Base-by-base conservation (phyloP, 2,888 invertebrate species). In the Harpalus rufipes region DNA sequence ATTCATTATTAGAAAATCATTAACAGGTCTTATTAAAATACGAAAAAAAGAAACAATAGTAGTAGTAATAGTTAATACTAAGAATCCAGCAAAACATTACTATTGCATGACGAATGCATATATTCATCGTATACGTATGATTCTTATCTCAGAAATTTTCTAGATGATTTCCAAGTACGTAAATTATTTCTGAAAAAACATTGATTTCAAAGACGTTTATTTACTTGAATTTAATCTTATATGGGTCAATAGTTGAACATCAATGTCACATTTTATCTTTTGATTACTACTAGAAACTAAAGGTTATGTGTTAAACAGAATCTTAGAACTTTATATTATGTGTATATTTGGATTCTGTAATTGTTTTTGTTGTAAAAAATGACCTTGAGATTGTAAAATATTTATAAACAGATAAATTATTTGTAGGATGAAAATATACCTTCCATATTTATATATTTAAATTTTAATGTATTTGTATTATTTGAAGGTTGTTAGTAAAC, bases 261-360 rank as follows among this genome's bases (percentile, higher is more conserved):
- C 63, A 63, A 63, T 63, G 63, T 63, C 63, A 63, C 4, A 63
- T 21, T 63, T 63, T 63, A 63, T 63, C 63, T 10, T 25, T 1
- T 63, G 25, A 59, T 59, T 16, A 16, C 1, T 2, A 6, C 44
- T 12, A 51, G 44, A 51, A 51, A 4, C 10, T 12, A 2, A 51
- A 12, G 10, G 8, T 51, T 8, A 8, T 51, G 5, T 8, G 1
- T 51, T 51, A 10, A 6, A 12, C 10, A 51, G 44, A 1, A 44
- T 51, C 6, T 2, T 51, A 12, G 44, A 51, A 51, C 4, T 51
- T 44, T 4, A 5, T 10, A 10, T 44, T 44, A 1, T 32, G 32
- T n/a, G n/a, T n/a, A n/a, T n/a, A n/a, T 2, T 5, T 32, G 32
- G 1, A 8, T 51, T 51, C 12, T 51, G 44, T 7, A 44, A 44